A percentile compares a stretch with the other conserved stretches of the same genome.
These are phyloP conservation scores for Corydoras sp. DNA, from an alignment of 2,113 vertebrate genomes.

Conservation along the genomic window DNA sequence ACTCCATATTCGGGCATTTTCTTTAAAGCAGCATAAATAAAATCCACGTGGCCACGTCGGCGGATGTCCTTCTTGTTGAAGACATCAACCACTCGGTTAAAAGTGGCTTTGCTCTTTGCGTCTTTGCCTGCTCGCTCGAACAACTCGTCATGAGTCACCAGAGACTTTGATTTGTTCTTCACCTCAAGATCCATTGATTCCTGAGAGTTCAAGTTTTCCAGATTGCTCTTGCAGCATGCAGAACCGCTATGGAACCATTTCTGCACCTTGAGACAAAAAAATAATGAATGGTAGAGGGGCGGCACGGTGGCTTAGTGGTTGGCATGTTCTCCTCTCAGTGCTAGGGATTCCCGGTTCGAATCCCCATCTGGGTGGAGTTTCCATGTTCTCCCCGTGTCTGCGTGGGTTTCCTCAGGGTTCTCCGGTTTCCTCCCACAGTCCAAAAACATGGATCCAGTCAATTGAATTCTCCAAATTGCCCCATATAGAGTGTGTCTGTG, in stretches of 20 bases:
- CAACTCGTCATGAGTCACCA: slow-evolving; percentile 56
- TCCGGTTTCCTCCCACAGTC: no score
- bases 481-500: no score
- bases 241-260: slow-evolving; percentile 52
- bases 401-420: no score
- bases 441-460: no score
- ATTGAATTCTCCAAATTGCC: no score
- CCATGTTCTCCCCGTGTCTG: no score
- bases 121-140: slow-evolving; percentile 56
- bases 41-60: slow-evolving; percentile 79
- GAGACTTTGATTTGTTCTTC: slow-evolving; percentile 17
- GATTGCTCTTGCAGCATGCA: slow-evolving; percentile 13
- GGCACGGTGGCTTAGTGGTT: no score
- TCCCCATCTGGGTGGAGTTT: no score
- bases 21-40: slow-evolving; percentile 80
- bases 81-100: slow-evolving; percentile 61
- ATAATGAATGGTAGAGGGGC: no score
- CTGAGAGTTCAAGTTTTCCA: slow-evolving; percentile 8
- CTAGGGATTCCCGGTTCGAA: no score
- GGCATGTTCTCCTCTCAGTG: no score
- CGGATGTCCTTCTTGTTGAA: slow-evolving; percentile 65
- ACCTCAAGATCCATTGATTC: slow-evolving; percentile 3
- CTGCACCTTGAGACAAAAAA: slow-evolving; percentile 32
- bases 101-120: slow-evolving; percentile 65
- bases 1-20: slow-evolving; percentile 81